Percentiles rank a stretch among this genome's conserved stretches.
Evolutionary conservation across 2,888 invertebrate genomes (phyloP).

Genomic region (Eilema sororculum): DNA sequence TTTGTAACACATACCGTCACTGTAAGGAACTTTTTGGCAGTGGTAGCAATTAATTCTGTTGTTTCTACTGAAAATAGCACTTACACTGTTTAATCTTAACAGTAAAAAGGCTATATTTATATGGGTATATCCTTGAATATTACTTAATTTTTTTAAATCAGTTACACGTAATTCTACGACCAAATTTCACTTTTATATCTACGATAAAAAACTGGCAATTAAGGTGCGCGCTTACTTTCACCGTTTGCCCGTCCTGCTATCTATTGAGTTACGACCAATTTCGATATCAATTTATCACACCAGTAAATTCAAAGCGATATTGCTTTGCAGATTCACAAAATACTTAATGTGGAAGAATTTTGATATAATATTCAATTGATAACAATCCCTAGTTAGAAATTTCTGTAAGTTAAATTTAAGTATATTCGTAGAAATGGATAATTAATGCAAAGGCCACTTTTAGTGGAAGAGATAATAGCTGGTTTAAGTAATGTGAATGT

Average conservation of each 20-base stretch:
- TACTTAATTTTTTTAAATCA: no score
- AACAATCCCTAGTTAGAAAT: conserved; percentile 14
- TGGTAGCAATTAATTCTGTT: no score
- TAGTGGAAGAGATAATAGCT: no score
- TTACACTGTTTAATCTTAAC: no score
- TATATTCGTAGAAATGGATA: neutral
- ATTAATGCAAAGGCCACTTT: no score
- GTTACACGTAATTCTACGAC: neutral
- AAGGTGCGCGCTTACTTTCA: conserved; percentile 46
- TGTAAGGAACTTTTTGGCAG: no score
- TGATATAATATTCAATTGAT: conserved; percentile 34
- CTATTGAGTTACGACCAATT: conserved; percentile 57
- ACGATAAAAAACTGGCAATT: conserved; percentile 38
- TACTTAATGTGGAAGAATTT: conserved; percentile 33
- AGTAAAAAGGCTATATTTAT: no score
- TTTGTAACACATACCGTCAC: no score
- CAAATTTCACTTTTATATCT: neutral
- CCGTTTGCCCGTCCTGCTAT: conserved; percentile 48
- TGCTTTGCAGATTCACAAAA: conserved; percentile 48
- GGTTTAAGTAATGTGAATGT: neutral
- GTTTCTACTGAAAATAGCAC: no score
- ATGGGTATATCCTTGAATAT: no score
- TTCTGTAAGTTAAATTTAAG: neutral
- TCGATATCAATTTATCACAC: conserved; percentile 57
- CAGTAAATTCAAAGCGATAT: conserved; percentile 52